Conservation (phyloP, 1,140 invertebrate genomes). For the Brachionus manjavacas region DNA sequence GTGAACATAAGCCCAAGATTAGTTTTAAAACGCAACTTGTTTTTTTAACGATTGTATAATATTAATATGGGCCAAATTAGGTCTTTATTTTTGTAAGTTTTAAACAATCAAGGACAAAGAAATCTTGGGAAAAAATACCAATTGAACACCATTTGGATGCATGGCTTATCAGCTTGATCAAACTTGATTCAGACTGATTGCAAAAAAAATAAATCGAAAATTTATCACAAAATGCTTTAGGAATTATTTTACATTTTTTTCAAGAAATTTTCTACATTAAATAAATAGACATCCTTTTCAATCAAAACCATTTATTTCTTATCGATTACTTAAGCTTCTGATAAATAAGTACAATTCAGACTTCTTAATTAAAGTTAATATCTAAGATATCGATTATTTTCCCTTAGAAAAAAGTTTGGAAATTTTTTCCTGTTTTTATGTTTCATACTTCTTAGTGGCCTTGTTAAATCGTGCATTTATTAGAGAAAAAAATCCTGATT, state of each 20-base stretch:
- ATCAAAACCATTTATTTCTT: background rate
- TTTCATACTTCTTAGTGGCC: too few relatives aligned
- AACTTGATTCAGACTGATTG: background rate
- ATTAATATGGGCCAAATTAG: background rate
- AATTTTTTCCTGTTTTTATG: too few relatives aligned
- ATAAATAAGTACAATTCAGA: background rate
- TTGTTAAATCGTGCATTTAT: background rate
- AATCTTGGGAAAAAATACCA: background rate
- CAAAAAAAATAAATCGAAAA: background rate
- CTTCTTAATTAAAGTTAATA: background rate
- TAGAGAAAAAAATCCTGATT: too few relatives aligned
- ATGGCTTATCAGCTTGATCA: background rate
- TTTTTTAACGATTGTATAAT: constrained; percentile 32
- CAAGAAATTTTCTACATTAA: background rate
- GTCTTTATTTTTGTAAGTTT: background rate
- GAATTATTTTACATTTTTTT: background rate
- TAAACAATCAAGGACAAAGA: background rate
- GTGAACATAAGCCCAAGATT: constrained; percentile 33
- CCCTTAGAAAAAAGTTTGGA: too few relatives aligned
- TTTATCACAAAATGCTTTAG: background rate
- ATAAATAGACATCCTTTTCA: background rate
- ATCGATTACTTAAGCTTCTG: background rate
- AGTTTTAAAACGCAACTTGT: constrained; percentile 20
- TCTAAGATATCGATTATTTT: background rate
- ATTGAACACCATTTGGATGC: background rate